Percentiles rank a stretch among this genome's conserved stretches.
Conservation (phyloP, 2,113 vertebrate genomes). For the Platycercus adscitus region DNA sequence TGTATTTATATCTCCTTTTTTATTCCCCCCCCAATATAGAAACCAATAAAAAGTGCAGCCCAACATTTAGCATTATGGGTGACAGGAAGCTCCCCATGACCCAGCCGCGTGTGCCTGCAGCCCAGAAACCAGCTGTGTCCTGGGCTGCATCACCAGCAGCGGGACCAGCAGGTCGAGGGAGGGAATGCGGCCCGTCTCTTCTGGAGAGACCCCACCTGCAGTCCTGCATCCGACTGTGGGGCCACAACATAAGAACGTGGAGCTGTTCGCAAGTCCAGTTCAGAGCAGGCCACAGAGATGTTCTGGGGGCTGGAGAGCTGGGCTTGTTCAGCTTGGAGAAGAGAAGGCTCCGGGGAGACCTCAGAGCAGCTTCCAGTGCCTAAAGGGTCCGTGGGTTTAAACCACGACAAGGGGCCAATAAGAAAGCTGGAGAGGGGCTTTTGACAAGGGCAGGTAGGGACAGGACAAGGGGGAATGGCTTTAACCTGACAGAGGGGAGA, state of each 20-base stretch:
- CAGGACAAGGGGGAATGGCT: too few relatives aligned
- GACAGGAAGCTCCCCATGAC: background rate
- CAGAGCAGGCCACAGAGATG: background rate
- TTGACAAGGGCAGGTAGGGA: too few relatives aligned
- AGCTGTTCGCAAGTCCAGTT: background rate
- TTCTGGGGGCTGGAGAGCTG: background rate
- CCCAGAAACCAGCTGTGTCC: background rate
- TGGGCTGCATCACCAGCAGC: background rate
- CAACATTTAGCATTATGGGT: background rate
- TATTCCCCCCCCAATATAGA: background rate
- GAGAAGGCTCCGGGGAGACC: rapidly evolving
- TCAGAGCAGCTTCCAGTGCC: background rate
- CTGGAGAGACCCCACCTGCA: background rate
- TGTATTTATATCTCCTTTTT: background rate
- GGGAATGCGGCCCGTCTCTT: background rate
- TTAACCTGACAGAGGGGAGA: too few relatives aligned
- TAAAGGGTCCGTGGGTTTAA: too few relatives aligned
- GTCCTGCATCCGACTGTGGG: background rate
- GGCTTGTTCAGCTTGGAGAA: background rate
- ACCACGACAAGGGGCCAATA: too few relatives aligned
- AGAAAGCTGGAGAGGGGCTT: too few relatives aligned
- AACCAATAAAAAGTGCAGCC: background rate
- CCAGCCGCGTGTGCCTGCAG: rapidly evolving
- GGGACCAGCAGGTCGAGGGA: background rate
- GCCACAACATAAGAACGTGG: background rate